Evolutionary conservation across 2,888 invertebrate species (phyloP).

Genomic region (Drosophila atripex): DNA sequence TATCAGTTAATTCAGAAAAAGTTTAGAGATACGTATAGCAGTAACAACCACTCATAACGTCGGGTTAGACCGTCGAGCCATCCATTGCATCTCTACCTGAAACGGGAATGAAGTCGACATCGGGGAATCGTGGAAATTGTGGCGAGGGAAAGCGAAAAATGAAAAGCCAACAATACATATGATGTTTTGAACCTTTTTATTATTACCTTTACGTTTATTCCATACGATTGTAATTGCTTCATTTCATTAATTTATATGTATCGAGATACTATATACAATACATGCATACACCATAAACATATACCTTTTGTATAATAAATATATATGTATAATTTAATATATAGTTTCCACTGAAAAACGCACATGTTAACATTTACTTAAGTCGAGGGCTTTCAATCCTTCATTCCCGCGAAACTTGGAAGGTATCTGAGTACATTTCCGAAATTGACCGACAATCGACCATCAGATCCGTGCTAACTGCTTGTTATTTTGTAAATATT

Average conservation of each 20-base stretch:
- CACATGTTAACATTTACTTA: conserved; percentile 65
- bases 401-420: conserved; percentile 16
- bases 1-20: conserved; percentile 89
- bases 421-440: conserved; percentile 37
- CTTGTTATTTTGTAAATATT: conserved; percentile 28
- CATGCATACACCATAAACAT: conserved; percentile 54
- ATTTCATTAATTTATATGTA: conserved; percentile 70
- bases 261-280: conserved; percentile 71
- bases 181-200: conserved; percentile 68
- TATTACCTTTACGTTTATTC: conserved; percentile 69
- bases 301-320: conserved; percentile 50
- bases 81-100: conserved; percentile 49
- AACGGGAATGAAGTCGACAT: conserved; percentile 35
- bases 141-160: conserved; percentile 34
- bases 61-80: conserved; percentile 24
- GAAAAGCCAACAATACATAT: conserved; percentile 38
- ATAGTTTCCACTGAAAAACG: conserved; percentile 61
- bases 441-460: conserved; percentile 62
- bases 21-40: conserved; percentile 88
- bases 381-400: conserved; percentile 21
- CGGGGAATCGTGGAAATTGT: conserved; percentile 26
- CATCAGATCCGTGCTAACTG: conserved; percentile 21
- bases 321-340: conserved; percentile 52
- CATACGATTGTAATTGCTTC: conserved; percentile 81
- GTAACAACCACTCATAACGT: conserved; percentile 72